phyloP scores from a whole-genome alignment of 2,888 invertebrate genomes.

The Alloscopus bannaensis region DNA sequence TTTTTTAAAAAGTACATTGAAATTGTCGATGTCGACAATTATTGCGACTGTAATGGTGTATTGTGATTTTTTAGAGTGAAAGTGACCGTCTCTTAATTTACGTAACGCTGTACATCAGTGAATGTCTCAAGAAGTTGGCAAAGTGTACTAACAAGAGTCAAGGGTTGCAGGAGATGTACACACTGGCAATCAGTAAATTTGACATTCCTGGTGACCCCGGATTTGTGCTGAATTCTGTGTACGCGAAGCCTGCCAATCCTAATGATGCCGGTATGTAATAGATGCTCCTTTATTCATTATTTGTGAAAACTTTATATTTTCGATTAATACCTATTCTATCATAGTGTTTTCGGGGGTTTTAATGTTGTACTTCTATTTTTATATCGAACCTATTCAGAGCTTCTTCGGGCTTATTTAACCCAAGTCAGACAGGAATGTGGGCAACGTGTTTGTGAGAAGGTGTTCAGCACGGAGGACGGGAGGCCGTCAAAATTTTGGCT shows the following conservation, averaged over 20 bases:
- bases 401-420: slow-evolving; percentile 93
- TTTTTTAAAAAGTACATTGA: no score
- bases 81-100: slow-evolving; percentile 98
- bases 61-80: slow-evolving; percentile 84
- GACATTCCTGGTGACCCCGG: slow-evolving; percentile 97
- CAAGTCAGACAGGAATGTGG: slow-evolving; percentile 98
- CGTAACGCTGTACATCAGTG: slow-evolving; percentile 96
- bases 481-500: slow-evolving; percentile 99
- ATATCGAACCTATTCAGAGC: slow-evolving; percentile 85
- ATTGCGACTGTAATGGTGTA: no score
- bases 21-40: no score
- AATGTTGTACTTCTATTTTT: no score
- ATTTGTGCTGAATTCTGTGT: slow-evolving; percentile 97
- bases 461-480: slow-evolving; percentile 91
- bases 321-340: no score
- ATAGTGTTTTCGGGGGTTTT: no score
- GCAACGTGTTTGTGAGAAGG: slow-evolving; percentile 91
- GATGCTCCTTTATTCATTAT: slow-evolving; percentile 15
- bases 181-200: slow-evolving; percentile 94
- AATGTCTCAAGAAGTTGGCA: slow-evolving; percentile 96
- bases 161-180: slow-evolving; percentile 96
- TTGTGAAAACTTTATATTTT: slow-evolving; percentile 8
- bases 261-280: slow-evolving; percentile 88
- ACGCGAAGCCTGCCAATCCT: slow-evolving; percentile 87
- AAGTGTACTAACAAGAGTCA: slow-evolving; percentile 92